phyloP scores from a whole-genome alignment of 2,797 vertebrate genomes.

The Acestrorhynchus altus region DNA sequence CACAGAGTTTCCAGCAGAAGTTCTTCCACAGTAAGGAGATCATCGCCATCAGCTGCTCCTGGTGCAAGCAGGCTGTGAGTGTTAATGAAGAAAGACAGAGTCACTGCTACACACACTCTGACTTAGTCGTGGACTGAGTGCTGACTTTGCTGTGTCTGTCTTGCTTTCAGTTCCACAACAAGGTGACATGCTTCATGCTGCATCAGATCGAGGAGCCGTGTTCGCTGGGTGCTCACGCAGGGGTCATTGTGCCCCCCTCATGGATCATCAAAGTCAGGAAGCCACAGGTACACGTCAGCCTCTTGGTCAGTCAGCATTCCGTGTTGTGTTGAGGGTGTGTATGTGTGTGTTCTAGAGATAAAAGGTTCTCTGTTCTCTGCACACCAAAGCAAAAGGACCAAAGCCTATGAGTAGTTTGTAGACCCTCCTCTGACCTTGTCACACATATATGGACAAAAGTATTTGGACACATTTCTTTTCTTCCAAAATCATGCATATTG shows the following conservation, averaged over 20 bases:
- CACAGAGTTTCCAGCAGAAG: constrained; percentile 96
- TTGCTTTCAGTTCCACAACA: constrained; percentile 92
- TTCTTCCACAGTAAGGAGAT: constrained; percentile 99
- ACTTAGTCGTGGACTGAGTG: background rate
- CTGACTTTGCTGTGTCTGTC: constrained; percentile 27
- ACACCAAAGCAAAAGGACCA: too few species aligned
- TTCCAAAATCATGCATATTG: too few species aligned
- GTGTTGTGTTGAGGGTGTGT: constrained; percentile 17
- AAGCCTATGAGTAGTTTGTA: too few species aligned
- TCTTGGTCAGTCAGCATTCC: constrained; percentile 1
- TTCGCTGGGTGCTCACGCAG: constrained; percentile 95
- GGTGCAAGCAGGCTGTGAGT: constrained; percentile 99
- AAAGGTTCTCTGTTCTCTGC: background rate
- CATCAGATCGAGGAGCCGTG: constrained; percentile 99
- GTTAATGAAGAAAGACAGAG: constrained; percentile 22
- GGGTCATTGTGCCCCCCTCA: constrained; percentile 95
- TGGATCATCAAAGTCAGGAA: constrained; percentile 99
- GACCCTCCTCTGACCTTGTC: too few species aligned
- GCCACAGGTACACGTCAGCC: constrained; percentile 87
- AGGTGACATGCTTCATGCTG: constrained; percentile 99
- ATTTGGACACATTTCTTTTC: too few species aligned
- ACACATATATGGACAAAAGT: too few species aligned
- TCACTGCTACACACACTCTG: constrained; percentile 4
- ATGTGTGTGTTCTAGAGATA: background rate
- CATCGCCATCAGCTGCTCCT: constrained; percentile 98